Conservation (phyloP, 2,113 vertebrate species). For the Corythornis madagascariensis region DNA sequence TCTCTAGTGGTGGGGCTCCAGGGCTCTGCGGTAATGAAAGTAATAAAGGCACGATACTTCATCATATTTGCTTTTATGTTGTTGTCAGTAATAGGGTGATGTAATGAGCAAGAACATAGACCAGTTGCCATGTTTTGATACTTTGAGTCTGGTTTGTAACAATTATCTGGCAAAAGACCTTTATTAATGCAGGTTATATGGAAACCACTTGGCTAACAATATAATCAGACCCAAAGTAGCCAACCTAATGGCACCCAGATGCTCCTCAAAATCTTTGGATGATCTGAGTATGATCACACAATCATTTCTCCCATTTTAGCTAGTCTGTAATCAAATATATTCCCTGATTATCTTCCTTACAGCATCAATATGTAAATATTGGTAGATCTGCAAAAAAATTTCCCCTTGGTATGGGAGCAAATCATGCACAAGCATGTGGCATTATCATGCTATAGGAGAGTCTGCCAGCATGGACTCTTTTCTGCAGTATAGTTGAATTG, state of each 20-base stretch:
- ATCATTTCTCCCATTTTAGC: neutral
- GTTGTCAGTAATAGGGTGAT: neutral
- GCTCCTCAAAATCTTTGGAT: neutral
- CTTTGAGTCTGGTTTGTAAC: neutral
- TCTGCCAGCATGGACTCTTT: neutral
- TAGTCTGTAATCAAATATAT: neutral
- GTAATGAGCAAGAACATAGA: neutral
- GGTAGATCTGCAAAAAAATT: neutral
- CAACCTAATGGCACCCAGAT: constrained; percentile 17
- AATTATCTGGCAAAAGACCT: neutral
- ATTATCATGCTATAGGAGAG: neutral
- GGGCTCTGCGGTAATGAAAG: neutral
- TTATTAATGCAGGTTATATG: neutral
- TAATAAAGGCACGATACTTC: neutral
- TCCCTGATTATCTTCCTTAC: neutral
- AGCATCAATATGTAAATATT: neutral
- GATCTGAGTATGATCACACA: neutral
- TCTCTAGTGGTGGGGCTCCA: neutral
- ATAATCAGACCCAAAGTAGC: neutral
- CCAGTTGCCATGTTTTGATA: neutral
- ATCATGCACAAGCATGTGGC: accelerated
- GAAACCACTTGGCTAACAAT: neutral
- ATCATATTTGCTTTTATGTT: constrained; percentile 28
- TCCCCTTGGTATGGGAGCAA: neutral
- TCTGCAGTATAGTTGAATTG: neutral